Percentiles rank a stretch among this genome's conserved stretches.
Conservation (phyloP, 2,888 invertebrate species). For the Polyommatus iphigenia region DNA sequence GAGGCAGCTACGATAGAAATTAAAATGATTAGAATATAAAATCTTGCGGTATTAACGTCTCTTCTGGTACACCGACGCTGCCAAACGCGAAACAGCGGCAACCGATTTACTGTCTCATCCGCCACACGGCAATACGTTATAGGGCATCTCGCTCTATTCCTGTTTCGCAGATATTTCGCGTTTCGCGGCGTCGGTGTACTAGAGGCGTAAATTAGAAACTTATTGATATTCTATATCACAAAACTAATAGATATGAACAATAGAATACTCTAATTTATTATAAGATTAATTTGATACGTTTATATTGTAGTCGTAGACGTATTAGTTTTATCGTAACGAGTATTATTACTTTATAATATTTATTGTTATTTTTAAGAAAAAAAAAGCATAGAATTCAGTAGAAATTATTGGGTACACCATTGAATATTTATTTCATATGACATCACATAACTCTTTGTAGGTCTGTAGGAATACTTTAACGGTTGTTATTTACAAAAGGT, state of each 20-base stretch:
- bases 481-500: slow-evolving; percentile 2
- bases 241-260: slow-evolving; percentile 19
- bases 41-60: background rate
- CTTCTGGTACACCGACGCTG: too few species aligned
- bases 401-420: background rate
- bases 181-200: too few species aligned
- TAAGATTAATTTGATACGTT: slow-evolving; percentile 25
- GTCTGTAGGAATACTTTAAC: background rate
- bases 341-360: slow-evolving; percentile 23
- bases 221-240: slow-evolving; percentile 1
- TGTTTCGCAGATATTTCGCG: too few species aligned
- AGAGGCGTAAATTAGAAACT: background rate
- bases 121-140: too few species aligned
- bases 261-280: slow-evolving; percentile 28
- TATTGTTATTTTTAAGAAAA: background rate
- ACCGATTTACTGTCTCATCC: too few species aligned
- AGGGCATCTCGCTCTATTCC: too few species aligned
- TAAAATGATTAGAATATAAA: background rate
- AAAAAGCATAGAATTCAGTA: background rate
- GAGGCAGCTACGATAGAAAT: background rate
- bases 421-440: background rate
- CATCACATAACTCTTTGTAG: background rate
- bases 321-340: background rate
- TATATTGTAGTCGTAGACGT: background rate
- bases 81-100: too few species aligned